Base-by-base conservation (phyloP, 2,113 vertebrate species). In the Prunella fulvescens region DNA sequence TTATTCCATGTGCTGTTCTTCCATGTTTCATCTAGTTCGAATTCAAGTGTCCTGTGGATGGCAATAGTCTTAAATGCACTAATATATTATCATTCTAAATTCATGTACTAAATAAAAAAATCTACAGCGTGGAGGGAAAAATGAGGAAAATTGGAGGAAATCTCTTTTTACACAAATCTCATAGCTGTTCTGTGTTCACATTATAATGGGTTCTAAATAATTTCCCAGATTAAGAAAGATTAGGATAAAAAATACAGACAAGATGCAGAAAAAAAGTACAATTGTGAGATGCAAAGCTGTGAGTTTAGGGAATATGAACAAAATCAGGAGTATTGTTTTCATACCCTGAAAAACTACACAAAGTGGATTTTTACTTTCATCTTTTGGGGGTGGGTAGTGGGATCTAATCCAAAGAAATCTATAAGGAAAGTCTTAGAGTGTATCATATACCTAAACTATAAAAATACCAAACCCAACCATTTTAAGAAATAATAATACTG, bases 391-490 rank as follows among this genome's bases (percentile, higher is more conserved):
- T 80, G 22, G 14, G 19, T 58, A 79, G 12, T 2, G 2, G 13
- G 33, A 77, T 67, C 10, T 8, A 83, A 42, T 31, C 11, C 53
- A 71, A 89, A 89, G 12, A 50, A 80, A 89, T 14, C 3, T 67
- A 11, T 31, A 74, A 74, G 60, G 15, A 56, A 70, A 67, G 2
- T 50, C 35, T 67, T 33, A n/a, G 12, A 22, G 6, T 11, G 1
- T 54, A 19, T 42, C 7, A 24, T 14, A 33, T 33, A 51, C 20
- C 29, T 42, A 45, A 80, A 37, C 35, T 42, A 72, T 29, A 28
- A 83, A 76, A 57, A 67, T 11, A 73, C 1, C 22, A 25, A 73
- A 67, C 13, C 0, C 0, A 0, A 62, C 7, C 5, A 56, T n/a
- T 67, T 89, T 33, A 86, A 64, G 25, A 44, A 76, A 58, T 24